Evolutionary conservation across 2,797 vertebrate species (phyloP).

Genomic region (Threskiornis aethiopicus): DNA sequence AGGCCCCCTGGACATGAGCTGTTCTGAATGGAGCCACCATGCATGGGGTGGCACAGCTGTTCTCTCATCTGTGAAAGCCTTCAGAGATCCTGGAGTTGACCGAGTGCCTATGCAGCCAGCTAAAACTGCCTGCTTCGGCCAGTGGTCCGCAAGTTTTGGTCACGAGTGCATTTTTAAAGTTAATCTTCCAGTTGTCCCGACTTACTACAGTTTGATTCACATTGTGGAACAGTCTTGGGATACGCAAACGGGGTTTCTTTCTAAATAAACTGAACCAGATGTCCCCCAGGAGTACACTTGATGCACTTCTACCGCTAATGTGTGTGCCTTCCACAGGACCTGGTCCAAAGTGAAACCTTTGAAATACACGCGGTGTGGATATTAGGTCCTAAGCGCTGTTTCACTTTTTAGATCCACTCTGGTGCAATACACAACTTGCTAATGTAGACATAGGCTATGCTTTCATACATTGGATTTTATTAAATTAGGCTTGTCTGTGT

Average conservation of each 20-base stretch:
- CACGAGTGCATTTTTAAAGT: neutral
- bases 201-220: neutral
- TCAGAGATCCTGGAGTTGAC: neutral
- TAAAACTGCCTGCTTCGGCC: neutral
- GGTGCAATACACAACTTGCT: neutral
- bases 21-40: neutral
- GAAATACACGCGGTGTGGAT: rapidly evolving
- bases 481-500: neutral
- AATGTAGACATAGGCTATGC: neutral
- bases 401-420: neutral
- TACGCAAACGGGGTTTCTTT: neutral
- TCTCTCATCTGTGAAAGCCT: neutral
- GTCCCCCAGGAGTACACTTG: neutral
- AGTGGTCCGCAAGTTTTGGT: neutral
- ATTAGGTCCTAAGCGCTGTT: neutral
- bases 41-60: neutral
- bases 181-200: neutral
- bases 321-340: neutral
- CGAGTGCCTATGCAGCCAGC: neutral
- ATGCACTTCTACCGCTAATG: neutral
- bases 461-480: neutral
- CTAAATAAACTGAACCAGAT: neutral
- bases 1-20: neutral
- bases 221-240: neutral
- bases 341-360: neutral